A percentile compares a stretch with the other conserved stretches of the same genome.
These are phyloP conservation scores for Alsophila aescularia DNA, from an alignment of 2,888 invertebrate species.

Conservation along the genomic window DNA sequence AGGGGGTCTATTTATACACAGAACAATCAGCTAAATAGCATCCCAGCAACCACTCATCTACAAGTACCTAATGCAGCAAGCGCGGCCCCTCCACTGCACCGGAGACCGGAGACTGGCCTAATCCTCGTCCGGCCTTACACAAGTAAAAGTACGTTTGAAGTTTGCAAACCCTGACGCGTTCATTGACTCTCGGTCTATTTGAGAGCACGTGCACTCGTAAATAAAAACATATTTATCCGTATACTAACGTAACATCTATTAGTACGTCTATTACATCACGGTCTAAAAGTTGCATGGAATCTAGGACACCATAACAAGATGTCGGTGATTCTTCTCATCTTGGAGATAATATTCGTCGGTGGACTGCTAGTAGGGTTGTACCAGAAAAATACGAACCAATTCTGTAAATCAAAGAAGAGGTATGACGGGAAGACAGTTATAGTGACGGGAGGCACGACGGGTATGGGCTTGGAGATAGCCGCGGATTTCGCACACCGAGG, in stretches of 20 bases:
- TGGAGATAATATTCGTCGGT: slow-evolving; percentile 51
- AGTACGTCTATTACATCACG: slow-evolving; percentile 1
- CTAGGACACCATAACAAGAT: slow-evolving; percentile 35
- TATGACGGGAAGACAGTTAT: slow-evolving; percentile 68
- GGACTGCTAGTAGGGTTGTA: slow-evolving; percentile 65
- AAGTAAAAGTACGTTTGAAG: slow-evolving; percentile 43
- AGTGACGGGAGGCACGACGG: slow-evolving; percentile 73
- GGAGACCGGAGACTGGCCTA: slow-evolving; percentile 27
- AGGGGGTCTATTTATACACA: not conserved
- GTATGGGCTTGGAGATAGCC: slow-evolving; percentile 74
- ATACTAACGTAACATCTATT: not conserved
- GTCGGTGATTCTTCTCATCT: slow-evolving; percentile 49
- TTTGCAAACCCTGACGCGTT: slow-evolving; percentile 30
- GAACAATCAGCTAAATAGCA: not conserved
- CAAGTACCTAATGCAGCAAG: not conserved
- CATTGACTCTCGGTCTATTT: slow-evolving; percentile 39
- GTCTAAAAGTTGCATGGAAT: not conserved
- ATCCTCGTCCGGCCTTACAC: slow-evolving; percentile 46
- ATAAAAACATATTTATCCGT: not conserved
- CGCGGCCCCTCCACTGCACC: slow-evolving; percentile 20
- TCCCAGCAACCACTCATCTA: not conserved
- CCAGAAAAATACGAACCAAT: slow-evolving; percentile 71
- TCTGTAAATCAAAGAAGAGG: slow-evolving; percentile 69
- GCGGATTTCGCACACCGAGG: slow-evolving; percentile 70
- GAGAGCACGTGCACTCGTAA: slow-evolving; percentile 28